Base-by-base conservation (phyloP, 1,140 invertebrate genomes). In the Lordiphosa mommai region DNA sequence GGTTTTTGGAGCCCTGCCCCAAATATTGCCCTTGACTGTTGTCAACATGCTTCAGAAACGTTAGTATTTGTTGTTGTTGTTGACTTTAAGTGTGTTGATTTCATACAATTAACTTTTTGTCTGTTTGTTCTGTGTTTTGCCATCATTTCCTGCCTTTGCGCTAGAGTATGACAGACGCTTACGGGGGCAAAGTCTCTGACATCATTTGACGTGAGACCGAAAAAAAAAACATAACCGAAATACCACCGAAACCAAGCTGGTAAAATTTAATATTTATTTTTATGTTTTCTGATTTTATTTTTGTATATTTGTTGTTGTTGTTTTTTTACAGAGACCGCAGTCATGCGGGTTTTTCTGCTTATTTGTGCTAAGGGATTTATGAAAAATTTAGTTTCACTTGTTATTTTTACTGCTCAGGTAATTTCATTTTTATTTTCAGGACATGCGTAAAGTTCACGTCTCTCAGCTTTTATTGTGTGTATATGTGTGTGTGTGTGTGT, bases 91-190 rank as follows among this genome's bases (percentile, higher is more conserved):
- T 72, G 63, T 84, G 77, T 77, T 82, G 77, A 82, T 84, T 82
- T 84, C 77, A 82, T 82, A 84, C 77, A 82, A 84, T 84, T 82
- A 84, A 84, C 77, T 82, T 82, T 84, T 82, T 71, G 76, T 66
- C 67, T 64, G 77, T 82, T 84, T 76, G 66, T 63, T 51, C 72
- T 71, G 61, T 74, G 53, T 71, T 59, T 57, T 46, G 48, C 38
- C 58, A 68, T 70, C 68, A 79, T 80, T 79, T 79, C 60, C 69
- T 47, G 65, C 12, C 50, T 61, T 34, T 27, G 46, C 12, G 5
- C n/a, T 17, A 10, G 9, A 6, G 40, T 4, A 12, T 7, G 10
- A 27, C 4, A 27, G 40, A 27, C 10, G n/a, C 46, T 51, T 32
- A 29, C 29, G 12, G 30, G 29, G 34, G 13, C 10, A 40, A 49